Conservation (phyloP, 2,797 vertebrate genomes). For the Lepus oiostolus region DNA sequence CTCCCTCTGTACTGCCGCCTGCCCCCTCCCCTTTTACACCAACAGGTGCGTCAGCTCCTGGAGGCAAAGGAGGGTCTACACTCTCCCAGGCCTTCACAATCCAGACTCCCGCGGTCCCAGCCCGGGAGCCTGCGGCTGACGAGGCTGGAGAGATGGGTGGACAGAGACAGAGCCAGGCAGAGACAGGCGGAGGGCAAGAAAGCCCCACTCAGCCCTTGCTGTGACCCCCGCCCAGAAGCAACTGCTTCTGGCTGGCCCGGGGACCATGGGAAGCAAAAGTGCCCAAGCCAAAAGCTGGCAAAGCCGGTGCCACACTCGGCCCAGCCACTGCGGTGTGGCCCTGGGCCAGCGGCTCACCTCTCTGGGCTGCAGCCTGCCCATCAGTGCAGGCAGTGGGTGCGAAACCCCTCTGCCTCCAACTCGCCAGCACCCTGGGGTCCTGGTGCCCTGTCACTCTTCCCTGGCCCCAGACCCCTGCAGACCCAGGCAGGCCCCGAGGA, state of each 20-base stretch:
- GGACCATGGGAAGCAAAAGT: too few species aligned
- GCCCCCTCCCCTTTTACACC: fast-evolving
- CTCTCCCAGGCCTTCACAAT: fast-evolving
- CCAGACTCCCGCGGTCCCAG: neutral
- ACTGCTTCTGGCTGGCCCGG: neutral
- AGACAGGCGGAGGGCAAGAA: neutral
- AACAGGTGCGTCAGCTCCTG: fast-evolving
- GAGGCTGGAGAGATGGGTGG: neutral
- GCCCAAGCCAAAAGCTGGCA: neutral
- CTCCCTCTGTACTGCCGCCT: neutral
- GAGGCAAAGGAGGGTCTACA: neutral
- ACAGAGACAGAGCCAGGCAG: constrained; percentile 44
- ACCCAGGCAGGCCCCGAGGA: neutral
- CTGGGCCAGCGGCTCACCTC: neutral
- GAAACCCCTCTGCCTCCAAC: neutral
- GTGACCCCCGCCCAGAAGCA: constrained; percentile 76
- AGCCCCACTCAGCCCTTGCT: constrained; percentile 57
- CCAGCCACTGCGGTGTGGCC: neutral
- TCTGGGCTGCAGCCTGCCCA: neutral
- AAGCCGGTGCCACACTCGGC: neutral
- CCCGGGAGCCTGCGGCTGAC: neutral
- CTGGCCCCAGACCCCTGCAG: neutral
- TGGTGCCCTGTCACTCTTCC: fast-evolving
- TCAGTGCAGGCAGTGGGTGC: fast-evolving
- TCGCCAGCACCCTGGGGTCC: neutral